Evolutionary conservation across 2,888 invertebrate species (phyloP), one percentile per base, ranked within the genome.

Genomic region (Gandaritis pyraliata): DNA sequence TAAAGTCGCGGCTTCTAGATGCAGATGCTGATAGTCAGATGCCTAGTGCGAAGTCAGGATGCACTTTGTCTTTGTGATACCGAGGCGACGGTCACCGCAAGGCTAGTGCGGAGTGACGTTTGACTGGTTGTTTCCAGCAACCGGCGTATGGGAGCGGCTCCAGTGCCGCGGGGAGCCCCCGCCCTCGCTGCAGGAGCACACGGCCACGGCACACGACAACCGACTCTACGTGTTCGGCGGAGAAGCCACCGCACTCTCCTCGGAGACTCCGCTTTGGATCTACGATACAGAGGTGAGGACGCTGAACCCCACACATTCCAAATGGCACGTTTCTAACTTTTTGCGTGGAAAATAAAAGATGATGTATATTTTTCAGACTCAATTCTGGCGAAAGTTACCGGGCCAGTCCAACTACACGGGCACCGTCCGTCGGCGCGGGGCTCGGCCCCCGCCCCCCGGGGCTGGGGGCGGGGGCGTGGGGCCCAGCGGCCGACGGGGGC

Each of bases 181-280:
- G 47, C 96, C 96, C 0, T 94, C 95, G 69, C 93, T 97, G 63
- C 97, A 97, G 87, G 97, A 97, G 82, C 97, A 97, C 91, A 95
- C 81, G 58, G 95, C 96, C 55, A 95, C 97, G n/a, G 94, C 95
- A 36, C 95, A 96, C 88, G 95, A 94, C 78, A 94, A 94, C 74
- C 92, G 93, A 70, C 93, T 97, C 65, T 96, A 96, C 85, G 95
- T 97, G 70, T 97, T 97, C 88, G 98, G 97, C 0, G 98, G 97
- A 0, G 97, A 97, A 83, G 94, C 97, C 12, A 95, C 96, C 58
- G 95, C 96, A 83, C 95, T 95, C 30, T 94, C 94, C 72, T 94
- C 94, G 41, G 97, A 97, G 82, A 96, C 96, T 0, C 97, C 97
- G 30, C 93, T 97, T 39, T 98, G 97, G 97, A 94, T 96, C 66